Percentiles rank a stretch among this genome's conserved stretches.
Evolutionary conservation across 2,797 vertebrate genomes (phyloP).

Genomic region (Paratrypauchen microcephalus): DNA sequence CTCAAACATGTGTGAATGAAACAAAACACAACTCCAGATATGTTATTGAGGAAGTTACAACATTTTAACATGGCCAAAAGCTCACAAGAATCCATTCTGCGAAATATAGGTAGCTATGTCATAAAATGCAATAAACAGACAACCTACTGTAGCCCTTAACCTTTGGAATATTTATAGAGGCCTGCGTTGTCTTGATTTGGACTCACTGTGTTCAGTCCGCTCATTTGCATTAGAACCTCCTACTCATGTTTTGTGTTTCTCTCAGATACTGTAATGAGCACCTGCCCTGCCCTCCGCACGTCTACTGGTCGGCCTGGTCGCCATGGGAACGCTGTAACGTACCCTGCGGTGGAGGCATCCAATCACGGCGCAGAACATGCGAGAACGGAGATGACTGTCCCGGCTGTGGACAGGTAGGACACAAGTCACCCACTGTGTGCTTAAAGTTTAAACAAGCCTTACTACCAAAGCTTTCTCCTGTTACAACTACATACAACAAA

Average conservation of each 20-base stretch:
- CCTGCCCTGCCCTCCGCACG: conserved; percentile 89
- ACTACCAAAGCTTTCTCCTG: neutral
- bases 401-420: conserved; percentile 88
- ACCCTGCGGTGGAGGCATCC: conserved; percentile 93
- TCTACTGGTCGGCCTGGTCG: conserved; percentile 97
- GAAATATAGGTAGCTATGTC: too few species aligned
- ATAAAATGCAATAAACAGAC: too few species aligned
- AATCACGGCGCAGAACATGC: conserved; percentile 88
- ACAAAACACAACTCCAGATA: too few species aligned
- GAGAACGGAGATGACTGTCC: conserved; percentile 95
- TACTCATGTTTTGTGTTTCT: conserved; percentile 17
- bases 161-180: too few species aligned
- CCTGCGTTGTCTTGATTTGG: neutral
- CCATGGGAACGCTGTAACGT: conserved; percentile 94
- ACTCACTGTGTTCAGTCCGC: neutral
- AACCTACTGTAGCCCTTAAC: too few species aligned
- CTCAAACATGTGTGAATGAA: too few species aligned
- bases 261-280: conserved; percentile 96
- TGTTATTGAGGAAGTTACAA: too few species aligned
- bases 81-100: too few species aligned
- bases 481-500: neutral
- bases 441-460: neutral
- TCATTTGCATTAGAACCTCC: neutral
- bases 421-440: neutral
- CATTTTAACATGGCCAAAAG: too few species aligned